Evolutionary conservation across 2,113 vertebrate genomes (phyloP).

Genomic region (Tylochromis polylepis): DNA sequence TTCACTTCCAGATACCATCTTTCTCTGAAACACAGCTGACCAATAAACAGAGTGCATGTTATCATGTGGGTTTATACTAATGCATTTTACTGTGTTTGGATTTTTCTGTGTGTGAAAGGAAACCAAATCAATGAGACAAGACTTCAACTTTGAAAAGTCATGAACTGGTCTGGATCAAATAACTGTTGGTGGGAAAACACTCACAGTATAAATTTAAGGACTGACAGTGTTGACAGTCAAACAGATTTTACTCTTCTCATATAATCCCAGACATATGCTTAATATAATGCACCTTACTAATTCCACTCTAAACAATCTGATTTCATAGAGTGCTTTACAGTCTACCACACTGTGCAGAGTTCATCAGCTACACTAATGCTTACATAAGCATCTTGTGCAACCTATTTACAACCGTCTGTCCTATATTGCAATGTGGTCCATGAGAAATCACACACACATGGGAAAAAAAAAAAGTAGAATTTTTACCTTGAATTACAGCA

Average conservation of each 20-base stretch:
- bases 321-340: not conserved
- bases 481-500: not conserved
- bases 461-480: not conserved
- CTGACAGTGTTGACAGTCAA: not conserved
- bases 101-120: not conserved
- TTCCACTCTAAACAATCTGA: not conserved
- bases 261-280: not conserved
- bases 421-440: not conserved
- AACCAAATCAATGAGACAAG: not conserved
- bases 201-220: not conserved
- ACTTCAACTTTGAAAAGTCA: not conserved
- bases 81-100: not conserved
- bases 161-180: not conserved
- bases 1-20: not conserved
- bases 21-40: not conserved
- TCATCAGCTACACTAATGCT: not conserved
- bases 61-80: not conserved
- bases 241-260: not conserved
- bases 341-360: not conserved
- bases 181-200: not conserved
- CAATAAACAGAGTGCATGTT: not conserved
- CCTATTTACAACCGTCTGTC: not conserved
- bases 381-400: not conserved
- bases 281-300: not conserved
- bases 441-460: not conserved